phyloP scores from a whole-genome alignment of 2,888 invertebrate genomes.

The Meteorus cinctellus region DNA sequence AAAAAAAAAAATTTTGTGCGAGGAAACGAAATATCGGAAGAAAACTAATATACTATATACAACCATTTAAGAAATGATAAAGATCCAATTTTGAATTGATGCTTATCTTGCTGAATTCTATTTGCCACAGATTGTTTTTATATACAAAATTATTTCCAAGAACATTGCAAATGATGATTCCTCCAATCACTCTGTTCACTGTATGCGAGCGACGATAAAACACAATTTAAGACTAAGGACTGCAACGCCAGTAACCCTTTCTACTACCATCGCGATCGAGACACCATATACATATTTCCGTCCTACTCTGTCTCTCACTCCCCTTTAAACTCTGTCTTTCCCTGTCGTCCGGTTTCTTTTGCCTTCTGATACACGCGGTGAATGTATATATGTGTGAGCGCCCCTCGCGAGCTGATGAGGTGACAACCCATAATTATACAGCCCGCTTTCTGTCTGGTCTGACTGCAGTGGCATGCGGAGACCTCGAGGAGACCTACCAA shows the following conservation, averaged over 20 bases:
- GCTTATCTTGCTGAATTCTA: too few species aligned
- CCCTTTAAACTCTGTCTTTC: slow-evolving; percentile 47
- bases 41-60: neutral
- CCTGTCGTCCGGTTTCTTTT: slow-evolving; percentile 34
- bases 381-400: slow-evolving; percentile 49
- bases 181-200: slow-evolving; percentile 51
- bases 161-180: slow-evolving; percentile 49
- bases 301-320: slow-evolving; percentile 45
- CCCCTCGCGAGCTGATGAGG: slow-evolving; percentile 69
- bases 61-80: neutral
- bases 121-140: neutral
- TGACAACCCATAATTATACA: slow-evolving; percentile 74
- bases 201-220: slow-evolving; percentile 69
- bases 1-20: too few species aligned
- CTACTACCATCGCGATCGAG: slow-evolving; percentile 36
- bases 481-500: slow-evolving; percentile 64
- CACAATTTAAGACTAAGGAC: slow-evolving; percentile 72
- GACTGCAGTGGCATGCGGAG: slow-evolving; percentile 71
- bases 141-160: slow-evolving; percentile 48
- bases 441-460: slow-evolving; percentile 72
- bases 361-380: slow-evolving; percentile 25
- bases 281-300: neutral
- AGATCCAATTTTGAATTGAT: too few species aligned
- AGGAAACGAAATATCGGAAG: too few species aligned
- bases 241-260: slow-evolving; percentile 64